A percentile compares a stretch with the other conserved stretches of the same genome.
Evolutionary conservation across 2,888 invertebrate genomes (phyloP).

Genomic region (Odontomyia ornata): DNA sequence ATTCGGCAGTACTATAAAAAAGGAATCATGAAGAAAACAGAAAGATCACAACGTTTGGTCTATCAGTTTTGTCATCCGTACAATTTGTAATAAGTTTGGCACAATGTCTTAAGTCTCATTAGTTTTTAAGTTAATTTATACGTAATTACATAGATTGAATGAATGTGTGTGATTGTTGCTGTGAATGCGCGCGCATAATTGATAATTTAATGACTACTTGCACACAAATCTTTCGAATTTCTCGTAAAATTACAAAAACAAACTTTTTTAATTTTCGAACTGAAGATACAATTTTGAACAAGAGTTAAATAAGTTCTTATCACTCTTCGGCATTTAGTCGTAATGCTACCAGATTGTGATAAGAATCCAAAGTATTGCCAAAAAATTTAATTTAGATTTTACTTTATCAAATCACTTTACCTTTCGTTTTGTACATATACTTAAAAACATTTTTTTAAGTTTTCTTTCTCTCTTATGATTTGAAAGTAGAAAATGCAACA

Average conservation of each 20-base stretch:
- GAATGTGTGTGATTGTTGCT: constrained; percentile 23
- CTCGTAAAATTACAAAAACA: not conserved
- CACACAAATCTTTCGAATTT: constrained; percentile 15
- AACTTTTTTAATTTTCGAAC: not conserved
- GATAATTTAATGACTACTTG: not conserved
- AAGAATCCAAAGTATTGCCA: constrained; percentile 41
- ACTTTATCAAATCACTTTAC: not conserved
- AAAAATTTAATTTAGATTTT: constrained; percentile 32
- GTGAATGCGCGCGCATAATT: constrained; percentile 20
- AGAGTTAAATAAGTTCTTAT: constrained; percentile 19
- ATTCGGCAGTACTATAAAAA: constrained; percentile 99
- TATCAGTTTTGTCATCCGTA: constrained; percentile 99
- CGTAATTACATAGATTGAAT: not conserved
- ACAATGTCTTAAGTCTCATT: not conserved
- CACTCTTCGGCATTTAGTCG: constrained; percentile 48
- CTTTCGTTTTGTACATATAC: constrained; percentile 3
- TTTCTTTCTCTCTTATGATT: not conserved
- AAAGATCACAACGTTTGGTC: constrained; percentile 95
- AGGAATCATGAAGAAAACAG: constrained; percentile 99
- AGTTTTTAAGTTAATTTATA: constrained; percentile 34
- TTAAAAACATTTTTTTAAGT: not conserved
- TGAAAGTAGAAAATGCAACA: not conserved
- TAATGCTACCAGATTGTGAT: constrained; percentile 48
- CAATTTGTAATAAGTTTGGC: constrained; percentile 70
- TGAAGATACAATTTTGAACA: not conserved